These are phyloP conservation scores for Macrotrachela quadricornifera DNA, from an alignment of 1,140 invertebrate species.

Conservation along the genomic window DNA sequence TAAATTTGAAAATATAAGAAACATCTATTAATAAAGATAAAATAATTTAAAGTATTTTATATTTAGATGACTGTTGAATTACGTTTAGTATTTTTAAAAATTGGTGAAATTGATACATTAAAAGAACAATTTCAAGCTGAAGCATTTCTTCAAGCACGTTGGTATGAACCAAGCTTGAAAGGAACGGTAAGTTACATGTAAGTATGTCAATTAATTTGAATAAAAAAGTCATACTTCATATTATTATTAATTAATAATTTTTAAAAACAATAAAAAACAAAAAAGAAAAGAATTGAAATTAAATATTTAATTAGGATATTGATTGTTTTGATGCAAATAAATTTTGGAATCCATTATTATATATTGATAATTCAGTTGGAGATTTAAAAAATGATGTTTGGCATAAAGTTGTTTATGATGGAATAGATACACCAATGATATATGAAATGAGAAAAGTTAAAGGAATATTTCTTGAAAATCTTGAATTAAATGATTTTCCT, in stretches of 20 bases:
- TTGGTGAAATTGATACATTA: constrained; percentile 8
- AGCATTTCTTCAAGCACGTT: constrained; percentile 4
- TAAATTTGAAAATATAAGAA: too few species aligned
- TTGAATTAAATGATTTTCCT: constrained; percentile 7
- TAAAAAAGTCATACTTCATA: too few species aligned
- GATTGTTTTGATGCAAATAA: background rate
- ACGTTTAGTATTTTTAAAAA: constrained; percentile 3
- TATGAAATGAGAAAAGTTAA: constrained; percentile 7
- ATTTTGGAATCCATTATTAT: constrained; percentile 6
- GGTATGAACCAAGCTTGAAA: constrained; percentile 2
- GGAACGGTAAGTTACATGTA: background rate
- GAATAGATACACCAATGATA: background rate
- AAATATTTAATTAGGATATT: constrained; percentile 11
- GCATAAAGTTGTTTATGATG: constrained; percentile 11
- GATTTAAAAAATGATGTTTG: constrained; percentile 4
- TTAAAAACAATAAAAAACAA: too few species aligned
- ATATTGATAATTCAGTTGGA: constrained; percentile 5
- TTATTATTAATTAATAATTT: too few species aligned
- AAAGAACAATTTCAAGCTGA: constrained; percentile 8
- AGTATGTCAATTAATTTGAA: too few species aligned
- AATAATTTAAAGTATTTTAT: too few species aligned
- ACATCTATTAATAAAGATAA: too few species aligned
- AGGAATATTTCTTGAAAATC: constrained; percentile 7
- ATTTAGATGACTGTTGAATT: constrained; percentile 13
- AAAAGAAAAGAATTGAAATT: too few species aligned